Evolutionary conservation across 2,113 vertebrate species (phyloP), one percentile per base, ranked within the genome.

Genomic region (Limanda limanda): DNA sequence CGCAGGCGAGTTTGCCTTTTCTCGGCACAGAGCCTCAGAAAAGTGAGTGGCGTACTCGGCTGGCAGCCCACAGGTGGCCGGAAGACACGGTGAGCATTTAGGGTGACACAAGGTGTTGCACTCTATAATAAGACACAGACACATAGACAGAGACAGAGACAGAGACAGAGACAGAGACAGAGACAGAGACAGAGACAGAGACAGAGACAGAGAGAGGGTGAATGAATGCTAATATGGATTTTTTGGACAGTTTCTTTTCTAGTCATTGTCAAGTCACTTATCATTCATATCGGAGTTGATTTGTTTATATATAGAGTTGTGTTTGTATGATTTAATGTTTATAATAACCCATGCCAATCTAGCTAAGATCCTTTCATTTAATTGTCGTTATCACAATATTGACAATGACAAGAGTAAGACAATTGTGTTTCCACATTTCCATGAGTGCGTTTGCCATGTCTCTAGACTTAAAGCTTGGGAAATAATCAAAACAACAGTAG

Each of bases 71-170:
- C 98, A 99, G 69, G 98, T 99, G 65, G 98, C 97, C 31, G 98
- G 97, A 86, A 99, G 94, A 93, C 98, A 99, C 20, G 97, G 94
- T 0, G 98, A 98, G 88, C 98, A 99, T 94, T 99, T 99, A 76
- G 98, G 98, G 77, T 99, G 98, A 88, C 97, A 99, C 92, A 99
- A 95, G 84, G 97, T 96, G 83, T 96, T 95, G 89, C 98, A 99
- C 84, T 99, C 98, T 99, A 11, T 1, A 79, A 60, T 1, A 18
- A 11, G 25, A 75, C 3, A 40, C 4, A 40, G 18, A 40, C 18
- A n/a, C 3, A 15, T 18, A 58, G 55, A 24, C 15, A 8, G 37
- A 74, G 15, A 27, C 1, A 31, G 31, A 31, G 6, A 31, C 1
- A 31, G 27, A 18, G 57, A 18, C 15, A 8, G 37, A 74, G 15